Evolutionary conservation across 2,797 vertebrate species (phyloP).

Genomic region (Dicrostonyx torquatus): DNA sequence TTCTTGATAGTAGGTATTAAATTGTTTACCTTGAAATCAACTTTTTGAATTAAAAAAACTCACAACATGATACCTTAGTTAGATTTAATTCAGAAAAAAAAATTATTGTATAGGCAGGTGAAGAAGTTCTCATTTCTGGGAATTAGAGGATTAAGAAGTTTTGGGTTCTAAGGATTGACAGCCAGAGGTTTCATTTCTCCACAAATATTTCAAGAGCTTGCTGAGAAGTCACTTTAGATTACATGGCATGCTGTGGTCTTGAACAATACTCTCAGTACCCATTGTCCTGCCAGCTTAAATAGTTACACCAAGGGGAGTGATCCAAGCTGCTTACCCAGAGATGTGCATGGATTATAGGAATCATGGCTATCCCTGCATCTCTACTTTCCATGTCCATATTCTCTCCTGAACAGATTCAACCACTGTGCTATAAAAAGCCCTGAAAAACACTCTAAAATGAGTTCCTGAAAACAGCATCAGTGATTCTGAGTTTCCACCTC

Average conservation of each 20-base stretch:
- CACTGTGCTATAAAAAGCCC: neutral
- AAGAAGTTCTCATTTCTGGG: neutral
- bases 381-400: neutral
- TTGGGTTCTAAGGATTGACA: neutral
- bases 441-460: neutral
- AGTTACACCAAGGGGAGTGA: neutral
- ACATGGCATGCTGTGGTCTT: neutral
- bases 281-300: neutral
- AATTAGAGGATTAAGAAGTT: neutral
- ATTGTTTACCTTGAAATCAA: constrained; percentile 24
- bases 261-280: neutral
- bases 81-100: neutral
- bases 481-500: neutral
- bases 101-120: neutral
- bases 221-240: neutral
- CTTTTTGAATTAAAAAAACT: neutral
- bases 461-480: neutral
- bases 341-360: neutral
- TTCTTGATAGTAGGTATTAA: neutral
- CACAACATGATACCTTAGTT: neutral
- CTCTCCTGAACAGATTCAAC: neutral
- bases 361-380: neutral
- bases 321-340: neutral
- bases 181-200: neutral
- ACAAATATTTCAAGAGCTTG: neutral